Evolutionary conservation across 2,797 vertebrate genomes (phyloP).

Genomic region (Parambassis ranga): DNA sequence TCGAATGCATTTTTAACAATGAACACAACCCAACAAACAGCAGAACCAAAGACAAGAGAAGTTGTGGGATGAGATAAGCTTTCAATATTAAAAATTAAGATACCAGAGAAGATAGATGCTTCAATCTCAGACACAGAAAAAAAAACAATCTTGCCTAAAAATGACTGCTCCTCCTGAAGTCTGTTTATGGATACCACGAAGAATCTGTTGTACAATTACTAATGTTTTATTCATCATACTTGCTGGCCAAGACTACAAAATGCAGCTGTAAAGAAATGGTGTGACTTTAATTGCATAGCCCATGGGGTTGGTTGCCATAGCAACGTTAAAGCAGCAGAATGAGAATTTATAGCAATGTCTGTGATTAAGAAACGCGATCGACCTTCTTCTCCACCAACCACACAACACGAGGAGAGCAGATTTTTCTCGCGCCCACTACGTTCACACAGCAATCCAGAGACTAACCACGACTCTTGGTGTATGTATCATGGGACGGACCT

Average conservation of each 20-base stretch:
- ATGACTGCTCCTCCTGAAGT: constrained; percentile 20
- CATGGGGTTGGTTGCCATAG: constrained; percentile 71
- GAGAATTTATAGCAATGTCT: constrained; percentile 56
- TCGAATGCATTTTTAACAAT: constrained; percentile 23
- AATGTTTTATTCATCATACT: constrained; percentile 78
- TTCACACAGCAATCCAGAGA: background rate
- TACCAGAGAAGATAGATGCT: constrained; percentile 11
- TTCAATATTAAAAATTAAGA: constrained; percentile 9
- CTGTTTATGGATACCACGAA: constrained; percentile 52
- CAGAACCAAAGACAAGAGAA: background rate
- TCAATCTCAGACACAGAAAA: constrained; percentile 13
- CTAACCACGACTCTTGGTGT: background rate
- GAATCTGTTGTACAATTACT: constrained; percentile 60
- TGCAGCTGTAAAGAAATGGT: constrained; percentile 73
- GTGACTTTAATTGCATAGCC: constrained; percentile 76
- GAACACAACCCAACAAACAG: background rate
- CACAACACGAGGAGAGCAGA: no score
- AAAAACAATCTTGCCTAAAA: constrained; percentile 3
- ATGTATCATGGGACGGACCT: background rate
- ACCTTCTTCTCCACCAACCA: constrained; percentile 8
- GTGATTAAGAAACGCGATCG: constrained; percentile 45
- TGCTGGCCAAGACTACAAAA: constrained; percentile 65
- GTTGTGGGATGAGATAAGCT: background rate
- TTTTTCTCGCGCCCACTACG: background rate
- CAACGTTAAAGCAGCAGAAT: constrained; percentile 68